A percentile compares a stretch with the other conserved stretches of the same genome.
These are phyloP conservation scores for Ellobium chinense DNA, from an alignment of 2,888 invertebrate genomes.

Conservation along the genomic window DNA sequence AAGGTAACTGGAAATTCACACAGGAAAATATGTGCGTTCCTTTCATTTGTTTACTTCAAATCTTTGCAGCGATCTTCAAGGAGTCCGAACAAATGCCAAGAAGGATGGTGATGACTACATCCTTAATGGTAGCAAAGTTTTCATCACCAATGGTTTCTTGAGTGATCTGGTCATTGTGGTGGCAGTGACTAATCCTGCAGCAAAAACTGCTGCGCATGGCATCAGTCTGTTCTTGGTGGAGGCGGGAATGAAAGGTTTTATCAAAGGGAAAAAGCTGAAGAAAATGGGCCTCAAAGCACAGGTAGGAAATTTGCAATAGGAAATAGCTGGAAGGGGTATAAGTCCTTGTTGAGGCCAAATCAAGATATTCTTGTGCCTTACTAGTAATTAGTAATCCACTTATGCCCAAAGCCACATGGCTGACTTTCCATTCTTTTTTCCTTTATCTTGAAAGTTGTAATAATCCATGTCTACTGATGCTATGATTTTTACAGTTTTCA, in stretches of 20 bases:
- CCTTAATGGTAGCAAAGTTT: slow-evolving; percentile 80
- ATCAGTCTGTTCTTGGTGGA: slow-evolving; percentile 80
- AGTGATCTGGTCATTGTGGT: slow-evolving; percentile 79
- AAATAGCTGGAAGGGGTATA: background rate
- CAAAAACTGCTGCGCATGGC: slow-evolving; percentile 79
- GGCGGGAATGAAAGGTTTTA: slow-evolving; percentile 78
- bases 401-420: no score
- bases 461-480: no score
- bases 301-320: slow-evolving; percentile 50
- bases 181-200: slow-evolving; percentile 78
- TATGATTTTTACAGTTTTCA: no score
- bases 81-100: slow-evolving; percentile 78
- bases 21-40: no score
- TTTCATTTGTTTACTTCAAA: no score
- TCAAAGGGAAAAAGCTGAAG: slow-evolving; percentile 78
- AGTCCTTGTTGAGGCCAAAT: no score
- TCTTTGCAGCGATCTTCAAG: slow-evolving; percentile 79
- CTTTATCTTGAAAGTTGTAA: no score
- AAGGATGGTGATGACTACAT: slow-evolving; percentile 79
- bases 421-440: no score
- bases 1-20: no score
- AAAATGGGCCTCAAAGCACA: slow-evolving; percentile 79
- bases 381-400: no score
- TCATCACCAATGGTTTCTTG: slow-evolving; percentile 80
- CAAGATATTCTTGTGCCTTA: background rate